Base-by-base conservation (phyloP, 1,140 invertebrate genomes). In the Aethina tumida region DNA sequence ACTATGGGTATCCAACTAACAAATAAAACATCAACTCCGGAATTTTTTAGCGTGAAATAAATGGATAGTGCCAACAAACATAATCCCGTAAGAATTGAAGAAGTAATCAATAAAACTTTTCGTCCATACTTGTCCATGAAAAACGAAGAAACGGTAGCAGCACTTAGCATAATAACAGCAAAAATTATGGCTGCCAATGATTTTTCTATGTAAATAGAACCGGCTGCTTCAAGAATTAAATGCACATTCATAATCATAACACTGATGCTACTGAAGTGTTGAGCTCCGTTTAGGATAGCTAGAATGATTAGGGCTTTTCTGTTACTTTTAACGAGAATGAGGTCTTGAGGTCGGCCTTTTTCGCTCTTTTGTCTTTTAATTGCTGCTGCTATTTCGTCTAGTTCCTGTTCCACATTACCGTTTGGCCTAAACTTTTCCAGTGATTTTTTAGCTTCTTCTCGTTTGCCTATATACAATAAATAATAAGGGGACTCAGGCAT, bases 271-370 rank as follows among this genome's bases (percentile, higher is more conserved):
- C 55, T 54, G 5, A 67, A 53, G 42, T 69, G 66, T 51, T 75
- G 73, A 39, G 72, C 63, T 17, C 63, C 53, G 61, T 75, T 70
- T 22, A 77, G 53, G 0, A 58, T 60, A 15, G 74, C 50, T 45
- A 50, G 47, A 35, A 50, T 50, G 5, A 43, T 5, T 6, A 50
- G 39, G 10, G 44, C 44, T 17, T 56, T 58, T 34, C 53, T 22
- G 31, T 58, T 58, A 20, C 52, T 53, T 4, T 32, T 35, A 9
- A 54, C 35, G 8, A 48, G 6, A 26, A 58, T 9, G 9, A 58
- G 29, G 41, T 58, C 55, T 12, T 38, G 35, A 2, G 39, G 35
- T 19, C 41, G 35, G 26, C 49, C 45, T 16, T 37, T 43, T 42
- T 58, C 43, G 0, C 18, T 34, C 33, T 50, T 46, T 33, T 56